Percentiles rank a stretch among this genome's conserved stretches.
Conservation (phyloP, 2,888 invertebrate genomes). For the Ctenicera cuprea region DNA sequence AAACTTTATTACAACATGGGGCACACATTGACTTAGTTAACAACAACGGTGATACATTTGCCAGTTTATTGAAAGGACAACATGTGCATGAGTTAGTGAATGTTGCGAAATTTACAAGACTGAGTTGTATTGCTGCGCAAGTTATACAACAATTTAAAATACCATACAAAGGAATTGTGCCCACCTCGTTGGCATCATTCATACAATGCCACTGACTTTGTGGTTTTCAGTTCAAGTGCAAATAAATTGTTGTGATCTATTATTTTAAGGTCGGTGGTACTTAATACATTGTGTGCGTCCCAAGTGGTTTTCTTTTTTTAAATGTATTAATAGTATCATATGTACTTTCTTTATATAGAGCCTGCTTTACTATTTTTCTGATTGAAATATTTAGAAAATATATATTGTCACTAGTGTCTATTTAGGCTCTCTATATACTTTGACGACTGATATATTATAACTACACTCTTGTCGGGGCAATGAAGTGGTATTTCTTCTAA, state of each 20-base stretch:
- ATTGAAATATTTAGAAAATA: conserved; percentile 21
- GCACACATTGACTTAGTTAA: conserved; percentile 91
- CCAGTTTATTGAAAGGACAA: conserved; percentile 80
- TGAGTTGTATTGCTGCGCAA: conserved; percentile 91
- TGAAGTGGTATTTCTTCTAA: conserved; percentile 28
- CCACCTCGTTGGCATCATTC: conserved; percentile 84
- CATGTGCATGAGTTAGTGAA: conserved; percentile 81
- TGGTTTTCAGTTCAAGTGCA: conserved; percentile 44
- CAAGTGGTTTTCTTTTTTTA: conserved; percentile 35
- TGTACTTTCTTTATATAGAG: conserved; percentile 15
- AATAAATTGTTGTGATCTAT: conserved; percentile 50
- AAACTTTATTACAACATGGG: conserved; percentile 84
- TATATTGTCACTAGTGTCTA: conserved; percentile 36
- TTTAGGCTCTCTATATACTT: conserved; percentile 42
- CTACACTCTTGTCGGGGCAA: conserved; percentile 25
- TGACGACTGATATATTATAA: conserved; percentile 42
- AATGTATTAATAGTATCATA: conserved; percentile 36
- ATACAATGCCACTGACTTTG: conserved; percentile 73
- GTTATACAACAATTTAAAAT: conserved; percentile 84
- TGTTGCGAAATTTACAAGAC: conserved; percentile 84
- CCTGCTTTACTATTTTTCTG: conserved; percentile 26
- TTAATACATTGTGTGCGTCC: conserved; percentile 40
- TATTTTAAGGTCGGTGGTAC: conserved; percentile 47
- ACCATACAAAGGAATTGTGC: conserved; percentile 82
- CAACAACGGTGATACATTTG: conserved; percentile 85